A percentile compares a stretch with the other conserved stretches of the same genome.
Evolutionary conservation across 2,888 invertebrate genomes (phyloP).

Genomic region (Julus scandinavius): DNA sequence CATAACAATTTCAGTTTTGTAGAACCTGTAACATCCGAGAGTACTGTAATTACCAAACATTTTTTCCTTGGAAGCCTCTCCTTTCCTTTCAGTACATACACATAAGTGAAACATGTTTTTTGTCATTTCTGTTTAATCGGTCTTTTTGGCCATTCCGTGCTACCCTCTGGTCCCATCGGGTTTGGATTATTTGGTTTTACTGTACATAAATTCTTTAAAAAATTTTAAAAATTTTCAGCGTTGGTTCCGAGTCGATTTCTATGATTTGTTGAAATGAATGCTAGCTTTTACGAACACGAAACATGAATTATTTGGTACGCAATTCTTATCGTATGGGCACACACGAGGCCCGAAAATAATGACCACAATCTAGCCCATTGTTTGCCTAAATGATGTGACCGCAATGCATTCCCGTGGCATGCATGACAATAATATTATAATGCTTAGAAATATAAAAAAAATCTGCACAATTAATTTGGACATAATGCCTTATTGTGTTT

Average conservation of each 20-base stretch:
- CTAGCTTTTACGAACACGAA: background rate
- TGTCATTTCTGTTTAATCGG: too few relatives aligned
- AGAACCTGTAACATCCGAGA: too few relatives aligned
- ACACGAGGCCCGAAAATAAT: conserved; percentile 8
- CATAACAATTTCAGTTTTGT: too few relatives aligned
- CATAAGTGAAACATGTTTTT: too few relatives aligned
- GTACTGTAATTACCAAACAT: too few relatives aligned
- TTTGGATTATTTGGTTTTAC: too few relatives aligned
- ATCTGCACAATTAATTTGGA: background rate
- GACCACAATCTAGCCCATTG: conserved; percentile 15
- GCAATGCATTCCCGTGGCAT: conserved; percentile 14
- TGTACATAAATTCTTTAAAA: too few relatives aligned
- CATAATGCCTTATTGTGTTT: conserved; percentile 11
- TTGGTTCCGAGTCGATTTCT: background rate
- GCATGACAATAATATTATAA: conserved; percentile 30
- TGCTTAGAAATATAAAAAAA: background rate
- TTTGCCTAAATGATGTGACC: conserved; percentile 21
- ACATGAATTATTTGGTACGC: background rate
- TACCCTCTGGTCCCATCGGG: too few relatives aligned
- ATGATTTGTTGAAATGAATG: background rate
- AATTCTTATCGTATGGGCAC: conserved; percentile 18
- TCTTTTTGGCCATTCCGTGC: too few relatives aligned
- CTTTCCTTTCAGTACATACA: too few relatives aligned
- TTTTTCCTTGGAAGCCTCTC: too few relatives aligned
- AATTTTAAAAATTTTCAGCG: background rate